Conservation (phyloP, 92 coral and sea anemone species). For the Palythoa heliodiscus region DNA sequence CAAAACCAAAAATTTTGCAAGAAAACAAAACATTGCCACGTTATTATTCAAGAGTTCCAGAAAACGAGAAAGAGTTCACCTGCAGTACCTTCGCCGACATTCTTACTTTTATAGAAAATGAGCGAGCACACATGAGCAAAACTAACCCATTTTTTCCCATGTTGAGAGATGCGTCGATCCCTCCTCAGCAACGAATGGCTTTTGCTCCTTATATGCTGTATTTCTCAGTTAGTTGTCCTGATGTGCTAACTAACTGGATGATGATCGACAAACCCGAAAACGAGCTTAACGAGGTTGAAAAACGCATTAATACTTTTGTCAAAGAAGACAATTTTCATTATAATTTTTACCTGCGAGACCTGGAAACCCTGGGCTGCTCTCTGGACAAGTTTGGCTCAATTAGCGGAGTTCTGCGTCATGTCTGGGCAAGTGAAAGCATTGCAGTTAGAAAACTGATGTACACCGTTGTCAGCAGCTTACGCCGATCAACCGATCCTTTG, state of each 20-base stretch:
- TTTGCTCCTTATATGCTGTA: constrained; percentile 34
- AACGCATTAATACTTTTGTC: constrained; percentile 32
- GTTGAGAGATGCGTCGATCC: constrained; percentile 19
- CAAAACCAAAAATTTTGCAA: background rate
- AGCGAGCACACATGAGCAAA: constrained; percentile 16
- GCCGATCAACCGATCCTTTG: constrained; percentile 36
- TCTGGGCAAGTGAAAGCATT: constrained; percentile 32
- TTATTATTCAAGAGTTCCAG: constrained; percentile 1
- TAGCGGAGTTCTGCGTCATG: constrained; percentile 31
- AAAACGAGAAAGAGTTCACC: background rate
- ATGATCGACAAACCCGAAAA: constrained; percentile 32
- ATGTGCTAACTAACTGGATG: constrained; percentile 41
- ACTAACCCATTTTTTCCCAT: constrained; percentile 31
- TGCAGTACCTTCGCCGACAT: constrained; percentile 17
- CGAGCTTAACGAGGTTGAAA: constrained; percentile 27
- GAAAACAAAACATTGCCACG: background rate
- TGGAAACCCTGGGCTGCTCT: constrained; percentile 26
- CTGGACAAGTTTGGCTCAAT: constrained; percentile 29
- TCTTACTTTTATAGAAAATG: constrained; percentile 21
- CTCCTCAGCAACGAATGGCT: constrained; percentile 9
- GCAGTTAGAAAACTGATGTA: constrained; percentile 27
- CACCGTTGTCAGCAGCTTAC: constrained; percentile 22
- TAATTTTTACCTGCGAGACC: constrained; percentile 34
- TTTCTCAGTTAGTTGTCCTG: constrained; percentile 7
- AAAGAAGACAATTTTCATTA: constrained; percentile 38